These are phyloP conservation scores for Hemicrepidius hirtus DNA, from an alignment of 2,888 invertebrate species.

Conservation along the genomic window DNA sequence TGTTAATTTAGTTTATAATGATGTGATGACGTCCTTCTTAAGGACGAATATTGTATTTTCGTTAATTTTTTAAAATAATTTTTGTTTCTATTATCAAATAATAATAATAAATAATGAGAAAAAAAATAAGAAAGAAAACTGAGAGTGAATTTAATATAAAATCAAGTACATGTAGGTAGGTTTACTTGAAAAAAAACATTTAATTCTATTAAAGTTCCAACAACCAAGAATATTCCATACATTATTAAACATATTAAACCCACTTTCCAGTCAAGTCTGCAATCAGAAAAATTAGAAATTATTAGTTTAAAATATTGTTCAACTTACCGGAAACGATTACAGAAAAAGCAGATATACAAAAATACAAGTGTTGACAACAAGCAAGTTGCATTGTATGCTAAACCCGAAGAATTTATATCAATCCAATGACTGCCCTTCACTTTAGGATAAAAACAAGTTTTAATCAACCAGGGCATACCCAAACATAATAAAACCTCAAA, in stretches of 20 bases:
- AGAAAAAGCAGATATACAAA: conserved; percentile 77
- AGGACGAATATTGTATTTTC: too few species aligned
- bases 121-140: not conserved
- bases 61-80: too few species aligned
- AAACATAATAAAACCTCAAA: conserved; percentile 84
- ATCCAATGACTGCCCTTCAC: conserved; percentile 75
- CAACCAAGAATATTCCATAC: conserved; percentile 44
- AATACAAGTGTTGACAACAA: conserved; percentile 81
- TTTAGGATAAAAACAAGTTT: conserved; percentile 76
- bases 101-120: not conserved
- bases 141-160: not conserved
- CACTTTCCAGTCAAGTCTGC: conserved; percentile 77
- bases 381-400: conserved; percentile 82
- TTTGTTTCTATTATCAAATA: too few species aligned
- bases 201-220: conserved; percentile 76
- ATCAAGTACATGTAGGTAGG: conserved; percentile 76
- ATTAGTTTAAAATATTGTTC: not conserved
- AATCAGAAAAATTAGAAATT: conserved; percentile 8
- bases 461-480: conserved; percentile 84
- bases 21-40: too few species aligned
- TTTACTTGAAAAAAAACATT: conserved; percentile 83
- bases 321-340: conserved; percentile 75
- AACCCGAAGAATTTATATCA: conserved; percentile 81
- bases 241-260: conserved; percentile 76
- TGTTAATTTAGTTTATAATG: too few species aligned